These are phyloP conservation scores for Lycocerus yunnanus DNA, from an alignment of 2,888 invertebrate genomes.

Conservation along the genomic window DNA sequence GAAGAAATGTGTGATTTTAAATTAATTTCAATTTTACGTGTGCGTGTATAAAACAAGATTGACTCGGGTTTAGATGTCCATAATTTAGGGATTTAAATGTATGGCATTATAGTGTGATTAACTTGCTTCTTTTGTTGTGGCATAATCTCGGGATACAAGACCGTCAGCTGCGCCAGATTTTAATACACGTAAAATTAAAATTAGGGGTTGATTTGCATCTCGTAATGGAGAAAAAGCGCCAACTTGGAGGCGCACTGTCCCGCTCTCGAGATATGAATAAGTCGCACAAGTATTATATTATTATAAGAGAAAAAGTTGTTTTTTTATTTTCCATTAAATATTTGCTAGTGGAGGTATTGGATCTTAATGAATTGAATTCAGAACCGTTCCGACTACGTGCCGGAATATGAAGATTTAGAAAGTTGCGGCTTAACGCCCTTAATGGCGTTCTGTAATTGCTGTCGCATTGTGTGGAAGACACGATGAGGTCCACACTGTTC, in stretches of 20 bases:
- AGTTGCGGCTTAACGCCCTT: constrained; percentile 37
- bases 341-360: constrained; percentile 35
- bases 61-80: constrained; percentile 34
- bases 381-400: constrained; percentile 38
- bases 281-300: constrained; percentile 17
- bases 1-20: background rate
- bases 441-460: constrained; percentile 40
- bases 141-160: constrained; percentile 50
- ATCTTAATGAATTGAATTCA: constrained; percentile 43
- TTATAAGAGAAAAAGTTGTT: constrained; percentile 31
- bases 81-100: constrained; percentile 45
- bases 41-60: background rate
- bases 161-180: constrained; percentile 62
- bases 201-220: constrained; percentile 64
- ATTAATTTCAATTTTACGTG: constrained; percentile 5
- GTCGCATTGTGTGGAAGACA: constrained; percentile 40
- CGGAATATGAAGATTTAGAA: constrained; percentile 35
- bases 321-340: constrained; percentile 36
- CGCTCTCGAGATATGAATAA: constrained; percentile 28
- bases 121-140: constrained; percentile 53
- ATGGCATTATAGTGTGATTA: constrained; percentile 52
- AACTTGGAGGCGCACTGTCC: constrained; percentile 38
- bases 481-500: constrained; percentile 37
- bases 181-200: constrained; percentile 67
- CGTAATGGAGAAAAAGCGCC: constrained; percentile 61